These are phyloP conservation scores for Coryphaenoides rupestris DNA, from an alignment of 2,113 vertebrate genomes.

Conservation along the genomic window DNA sequence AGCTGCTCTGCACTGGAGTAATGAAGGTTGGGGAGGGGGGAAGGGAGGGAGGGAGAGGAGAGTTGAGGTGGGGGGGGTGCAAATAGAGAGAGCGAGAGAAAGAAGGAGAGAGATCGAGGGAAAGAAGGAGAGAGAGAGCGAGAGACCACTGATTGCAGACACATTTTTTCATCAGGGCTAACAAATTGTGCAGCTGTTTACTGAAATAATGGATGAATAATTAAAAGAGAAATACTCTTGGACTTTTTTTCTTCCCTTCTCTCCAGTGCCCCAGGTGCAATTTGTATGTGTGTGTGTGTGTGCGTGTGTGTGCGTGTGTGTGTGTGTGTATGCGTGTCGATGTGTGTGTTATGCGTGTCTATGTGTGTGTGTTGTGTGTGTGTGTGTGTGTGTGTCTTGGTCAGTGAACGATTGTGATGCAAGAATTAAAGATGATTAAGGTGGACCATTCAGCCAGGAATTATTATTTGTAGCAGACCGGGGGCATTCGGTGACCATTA, in stretches of 20 bases:
- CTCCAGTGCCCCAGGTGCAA: conserved; percentile 55
- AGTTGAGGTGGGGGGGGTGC: conserved; percentile 13
- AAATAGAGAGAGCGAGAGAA: conserved; percentile 28
- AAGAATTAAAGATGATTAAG: conserved; percentile 60
- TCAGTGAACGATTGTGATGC: conserved; percentile 43
- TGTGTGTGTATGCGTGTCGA: no score
- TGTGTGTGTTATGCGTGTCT: conserved; percentile 43
- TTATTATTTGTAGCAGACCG: conserved; percentile 36
- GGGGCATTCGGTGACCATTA: conserved; percentile 56
- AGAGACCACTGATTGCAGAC: conserved; percentile 44
- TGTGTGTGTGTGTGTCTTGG: conserved; percentile 42
- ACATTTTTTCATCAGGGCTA: conserved; percentile 54
- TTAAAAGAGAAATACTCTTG: conserved; percentile 56
- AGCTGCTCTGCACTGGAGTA: conserved; percentile 68
- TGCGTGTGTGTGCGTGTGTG: not conserved
- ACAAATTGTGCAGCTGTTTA: conserved; percentile 51
- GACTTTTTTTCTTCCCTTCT: conserved; percentile 38
- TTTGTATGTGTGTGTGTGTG: not conserved
- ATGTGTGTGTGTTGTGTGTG: conserved; percentile 45
- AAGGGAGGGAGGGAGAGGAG: not conserved
- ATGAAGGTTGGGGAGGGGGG: conserved; percentile 55
- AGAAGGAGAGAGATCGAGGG: conserved; percentile 14
- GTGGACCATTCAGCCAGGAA: conserved; percentile 37
- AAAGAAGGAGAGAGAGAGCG: conserved; percentile 26
- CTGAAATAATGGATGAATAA: conserved; percentile 62